Percentiles rank a stretch among this genome's conserved stretches.
Conservation (phyloP, 1,140 invertebrate species). For the Diorhabda carinulata region DNA sequence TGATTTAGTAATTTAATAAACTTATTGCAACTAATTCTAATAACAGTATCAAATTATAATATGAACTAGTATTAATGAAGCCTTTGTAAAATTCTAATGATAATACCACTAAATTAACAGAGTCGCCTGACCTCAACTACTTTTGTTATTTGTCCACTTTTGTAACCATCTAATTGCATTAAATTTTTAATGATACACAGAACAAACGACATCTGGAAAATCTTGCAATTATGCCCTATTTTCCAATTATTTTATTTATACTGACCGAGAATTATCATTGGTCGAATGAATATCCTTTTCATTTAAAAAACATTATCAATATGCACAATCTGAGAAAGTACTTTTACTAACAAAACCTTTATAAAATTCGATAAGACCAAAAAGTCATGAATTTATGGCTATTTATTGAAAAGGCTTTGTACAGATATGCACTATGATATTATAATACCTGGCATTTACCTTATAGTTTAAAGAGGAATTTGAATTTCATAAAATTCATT, state of each 20-base stretch:
- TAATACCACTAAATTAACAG: conserved; percentile 10
- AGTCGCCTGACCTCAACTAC: conserved; percentile 16
- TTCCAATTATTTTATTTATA: conserved; percentile 21
- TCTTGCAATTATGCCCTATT: conserved; percentile 22
- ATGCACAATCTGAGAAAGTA: too few species aligned
- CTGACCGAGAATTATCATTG: neutral
- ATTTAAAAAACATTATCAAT: too few species aligned
- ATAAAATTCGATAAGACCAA: too few species aligned
- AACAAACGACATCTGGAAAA: conserved; percentile 19
- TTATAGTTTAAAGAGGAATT: too few species aligned
- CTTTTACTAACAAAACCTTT: too few species aligned
- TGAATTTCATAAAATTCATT: too few species aligned
- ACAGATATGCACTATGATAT: too few species aligned
- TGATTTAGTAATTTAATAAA: neutral
- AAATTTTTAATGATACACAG: conserved; percentile 15
- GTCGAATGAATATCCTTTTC: neutral
- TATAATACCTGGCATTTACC: too few species aligned
- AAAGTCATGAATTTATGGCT: too few species aligned
- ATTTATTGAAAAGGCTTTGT: too few species aligned
- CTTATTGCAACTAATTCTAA: conserved; percentile 5
- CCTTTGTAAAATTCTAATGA: conserved; percentile 12
- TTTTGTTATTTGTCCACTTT: conserved; percentile 16
- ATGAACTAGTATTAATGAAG: conserved; percentile 11
- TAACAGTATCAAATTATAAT: conserved; percentile 3
- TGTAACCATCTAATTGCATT: conserved; percentile 8